Evolutionary conservation across 2,113 vertebrate genomes (phyloP).

Genomic region (Eublepharis macularius): DNA sequence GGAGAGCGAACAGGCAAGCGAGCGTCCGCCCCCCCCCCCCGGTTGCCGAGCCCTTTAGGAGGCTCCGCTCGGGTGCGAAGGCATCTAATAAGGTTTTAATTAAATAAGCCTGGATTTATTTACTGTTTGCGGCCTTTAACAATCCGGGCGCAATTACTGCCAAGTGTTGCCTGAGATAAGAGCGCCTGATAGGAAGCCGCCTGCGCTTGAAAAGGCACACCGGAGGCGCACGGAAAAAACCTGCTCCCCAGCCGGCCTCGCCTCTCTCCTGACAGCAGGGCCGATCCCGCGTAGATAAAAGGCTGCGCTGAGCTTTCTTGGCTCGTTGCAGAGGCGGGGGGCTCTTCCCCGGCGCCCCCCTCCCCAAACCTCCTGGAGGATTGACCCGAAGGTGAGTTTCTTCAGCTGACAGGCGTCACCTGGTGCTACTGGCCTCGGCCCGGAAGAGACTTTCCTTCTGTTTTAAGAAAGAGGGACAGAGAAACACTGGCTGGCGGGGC

Average conservation of each 20-base stretch:
- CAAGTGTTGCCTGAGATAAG: conserved; percentile 79
- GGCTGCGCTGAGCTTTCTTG: conserved; percentile 72
- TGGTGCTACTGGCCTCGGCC: conserved; percentile 5
- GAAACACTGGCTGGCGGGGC: no score
- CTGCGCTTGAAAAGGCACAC: conserved; percentile 74
- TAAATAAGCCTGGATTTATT: conserved; percentile 78
- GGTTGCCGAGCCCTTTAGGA: not conserved
- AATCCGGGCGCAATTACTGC: conserved; percentile 77
- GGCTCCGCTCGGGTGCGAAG: conserved; percentile 51
- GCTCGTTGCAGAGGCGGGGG: conserved; percentile 70
- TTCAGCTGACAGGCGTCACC: conserved; percentile 43
- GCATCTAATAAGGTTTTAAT: conserved; percentile 65
- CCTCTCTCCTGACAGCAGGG: conserved; percentile 75
- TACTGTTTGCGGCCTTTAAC: conserved; percentile 73
- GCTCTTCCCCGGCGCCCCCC: conserved; percentile 46
- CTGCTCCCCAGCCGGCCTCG: conserved; percentile 72
- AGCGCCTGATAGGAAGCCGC: conserved; percentile 73
- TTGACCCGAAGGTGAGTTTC: conserved; percentile 61
- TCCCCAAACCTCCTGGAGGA: conserved; percentile 64
- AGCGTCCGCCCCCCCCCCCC: not conserved
- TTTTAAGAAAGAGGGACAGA: not conserved
- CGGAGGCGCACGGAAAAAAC: conserved; percentile 66
- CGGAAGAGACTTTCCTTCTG: not conserved
- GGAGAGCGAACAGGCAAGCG: not conserved
- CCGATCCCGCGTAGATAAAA: conserved; percentile 73